phyloP scores from a whole-genome alignment of 2,888 invertebrate species.

The Pristionchus maxplancki region DNA sequence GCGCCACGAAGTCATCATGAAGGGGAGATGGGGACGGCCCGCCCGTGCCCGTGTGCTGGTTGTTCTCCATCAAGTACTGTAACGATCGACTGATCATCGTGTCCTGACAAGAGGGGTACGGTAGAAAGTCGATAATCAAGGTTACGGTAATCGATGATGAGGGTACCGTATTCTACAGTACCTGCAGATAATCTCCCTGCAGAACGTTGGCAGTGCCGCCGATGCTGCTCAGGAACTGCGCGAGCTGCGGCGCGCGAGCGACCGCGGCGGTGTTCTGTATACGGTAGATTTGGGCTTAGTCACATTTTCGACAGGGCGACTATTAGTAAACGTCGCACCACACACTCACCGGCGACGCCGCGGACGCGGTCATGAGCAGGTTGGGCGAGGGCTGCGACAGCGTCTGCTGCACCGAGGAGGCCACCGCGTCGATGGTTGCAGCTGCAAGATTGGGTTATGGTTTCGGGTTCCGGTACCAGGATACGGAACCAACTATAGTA shows the following conservation, averaged over 20 bases:
- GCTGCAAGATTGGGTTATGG: neutral
- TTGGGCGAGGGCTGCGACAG: neutral
- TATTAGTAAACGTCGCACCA: neutral
- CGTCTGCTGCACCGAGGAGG: neutral
- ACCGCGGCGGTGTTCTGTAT: neutral
- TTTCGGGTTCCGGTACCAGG: too few species aligned
- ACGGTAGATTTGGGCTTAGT: neutral
- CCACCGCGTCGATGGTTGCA: neutral
- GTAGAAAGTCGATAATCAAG: neutral
- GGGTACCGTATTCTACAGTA: neutral
- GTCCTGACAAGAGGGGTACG: constrained; percentile 29
- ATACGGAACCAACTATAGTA: too few species aligned
- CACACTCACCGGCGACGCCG: constrained; percentile 76
- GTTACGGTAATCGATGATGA: constrained; percentile 19
- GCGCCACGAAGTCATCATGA: constrained; percentile 62
- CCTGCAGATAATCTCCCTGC: constrained; percentile 62
- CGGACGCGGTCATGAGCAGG: constrained; percentile 71
- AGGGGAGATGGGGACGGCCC: constrained; percentile 49
- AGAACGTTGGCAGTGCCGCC: constrained; percentile 68
- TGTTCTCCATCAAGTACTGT: constrained; percentile 34
- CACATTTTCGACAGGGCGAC: too few species aligned
- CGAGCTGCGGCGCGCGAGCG: neutral
- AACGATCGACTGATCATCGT: neutral
- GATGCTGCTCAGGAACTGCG: constrained; percentile 49
- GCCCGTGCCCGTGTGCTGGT: constrained; percentile 53